A percentile compares a stretch with the other conserved stretches of the same genome.
Conservation (phyloP, 2,888 invertebrate genomes). For the Phorcus lineatus region DNA sequence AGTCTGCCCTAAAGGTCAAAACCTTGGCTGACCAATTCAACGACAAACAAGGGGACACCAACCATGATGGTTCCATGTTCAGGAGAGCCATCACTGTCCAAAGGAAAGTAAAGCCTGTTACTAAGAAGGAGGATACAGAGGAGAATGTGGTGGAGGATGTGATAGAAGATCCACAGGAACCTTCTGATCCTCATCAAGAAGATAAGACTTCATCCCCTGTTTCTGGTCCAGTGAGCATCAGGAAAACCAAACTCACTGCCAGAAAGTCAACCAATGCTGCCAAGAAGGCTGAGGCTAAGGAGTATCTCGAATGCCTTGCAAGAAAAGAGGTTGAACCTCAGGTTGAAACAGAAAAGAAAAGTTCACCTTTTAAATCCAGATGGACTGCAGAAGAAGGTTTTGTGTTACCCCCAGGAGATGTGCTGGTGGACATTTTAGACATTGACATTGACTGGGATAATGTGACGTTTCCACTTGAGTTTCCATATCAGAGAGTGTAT, state of each 20-base stretch:
- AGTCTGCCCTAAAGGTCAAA: background rate
- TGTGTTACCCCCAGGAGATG: background rate
- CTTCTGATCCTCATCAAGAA: background rate
- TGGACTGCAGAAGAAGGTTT: too few relatives aligned
- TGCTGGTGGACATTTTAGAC: background rate
- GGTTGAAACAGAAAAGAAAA: background rate
- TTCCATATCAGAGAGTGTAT: background rate
- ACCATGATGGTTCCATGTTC: background rate
- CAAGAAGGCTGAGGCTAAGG: conserved; percentile 16
- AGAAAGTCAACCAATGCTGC: conserved; percentile 18
- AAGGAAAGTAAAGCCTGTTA: background rate
- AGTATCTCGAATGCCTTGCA: background rate
- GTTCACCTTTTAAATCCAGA: too few relatives aligned
- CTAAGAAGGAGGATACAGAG: background rate
- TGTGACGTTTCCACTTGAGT: background rate
- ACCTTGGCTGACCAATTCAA: background rate
- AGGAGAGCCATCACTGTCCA: background rate
- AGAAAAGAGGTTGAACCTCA: background rate
- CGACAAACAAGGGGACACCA: background rate
- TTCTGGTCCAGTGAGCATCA: background rate
- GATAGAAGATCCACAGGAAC: background rate
- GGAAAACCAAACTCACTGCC: conserved; percentile 5
- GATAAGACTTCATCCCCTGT: background rate
- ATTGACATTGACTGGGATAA: background rate
- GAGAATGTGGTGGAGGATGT: background rate